phyloP scores from a whole-genome alignment of 2,888 invertebrate genomes.

The Trileptium ribeirensis region DNA sequence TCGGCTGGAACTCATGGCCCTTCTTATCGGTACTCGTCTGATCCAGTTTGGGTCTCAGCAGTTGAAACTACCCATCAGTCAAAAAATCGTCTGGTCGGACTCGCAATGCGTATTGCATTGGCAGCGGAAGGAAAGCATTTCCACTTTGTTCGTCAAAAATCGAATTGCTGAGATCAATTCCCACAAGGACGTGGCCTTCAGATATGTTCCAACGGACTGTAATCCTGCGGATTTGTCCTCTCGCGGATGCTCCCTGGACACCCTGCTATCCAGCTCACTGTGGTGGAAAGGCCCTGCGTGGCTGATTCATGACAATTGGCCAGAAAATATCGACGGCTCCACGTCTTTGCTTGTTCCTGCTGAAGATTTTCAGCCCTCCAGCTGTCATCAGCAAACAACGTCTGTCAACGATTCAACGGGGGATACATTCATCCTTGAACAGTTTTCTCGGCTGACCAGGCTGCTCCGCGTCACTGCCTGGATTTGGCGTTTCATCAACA shows the following conservation, averaged over 20 bases:
- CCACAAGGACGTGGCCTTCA: neutral
- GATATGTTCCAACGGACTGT: constrained; percentile 18
- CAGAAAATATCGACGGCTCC: too few relatives aligned
- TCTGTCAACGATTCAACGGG: too few relatives aligned
- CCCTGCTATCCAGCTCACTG: neutral
- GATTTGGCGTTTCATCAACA: too few relatives aligned
- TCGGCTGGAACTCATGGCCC: neutral
- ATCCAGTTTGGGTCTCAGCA: neutral
- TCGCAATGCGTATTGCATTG: neutral
- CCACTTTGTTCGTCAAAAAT: neutral
- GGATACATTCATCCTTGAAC: too few relatives aligned
- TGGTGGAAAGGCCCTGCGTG: neutral
- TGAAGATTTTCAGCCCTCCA: too few relatives aligned
- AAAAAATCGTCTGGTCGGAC: neutral
- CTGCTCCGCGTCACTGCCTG: too few relatives aligned
- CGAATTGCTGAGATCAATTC: neutral
- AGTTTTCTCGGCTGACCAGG: too few relatives aligned
- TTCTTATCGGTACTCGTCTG: neutral
- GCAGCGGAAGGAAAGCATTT: neutral
- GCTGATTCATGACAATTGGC: neutral
- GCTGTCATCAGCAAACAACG: too few relatives aligned
- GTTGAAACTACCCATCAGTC: neutral
- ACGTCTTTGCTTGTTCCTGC: too few relatives aligned
- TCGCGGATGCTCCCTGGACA: neutral
- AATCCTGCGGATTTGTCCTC: constrained; percentile 42